Evolutionary conservation across 2,888 invertebrate species (phyloP).

Genomic region (Hedya salicella): DNA sequence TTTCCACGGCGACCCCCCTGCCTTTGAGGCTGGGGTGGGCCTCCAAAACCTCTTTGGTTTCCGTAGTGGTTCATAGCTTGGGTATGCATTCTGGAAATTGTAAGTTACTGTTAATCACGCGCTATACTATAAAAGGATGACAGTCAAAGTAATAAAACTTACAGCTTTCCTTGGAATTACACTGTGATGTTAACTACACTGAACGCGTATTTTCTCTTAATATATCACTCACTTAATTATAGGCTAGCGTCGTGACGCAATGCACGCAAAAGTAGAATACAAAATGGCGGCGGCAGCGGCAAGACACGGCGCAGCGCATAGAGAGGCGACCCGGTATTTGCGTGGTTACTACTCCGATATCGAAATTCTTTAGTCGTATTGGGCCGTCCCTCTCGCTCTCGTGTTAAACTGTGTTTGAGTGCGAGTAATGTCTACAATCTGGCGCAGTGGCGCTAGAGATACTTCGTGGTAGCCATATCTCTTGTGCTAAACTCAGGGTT

Average conservation of each 20-base stretch:
- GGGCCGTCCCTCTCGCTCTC: too few relatives aligned
- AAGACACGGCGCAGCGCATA: too few relatives aligned
- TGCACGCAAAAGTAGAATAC: slow-evolving; percentile 32
- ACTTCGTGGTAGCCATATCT: too few relatives aligned
- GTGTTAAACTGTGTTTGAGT: too few relatives aligned
- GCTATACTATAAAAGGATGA: background rate
- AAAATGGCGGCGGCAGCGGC: slow-evolving; percentile 31
- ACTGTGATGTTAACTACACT: background rate
- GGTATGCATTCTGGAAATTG: slow-evolving; percentile 65
- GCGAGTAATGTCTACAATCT: too few relatives aligned
- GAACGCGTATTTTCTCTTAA: slow-evolving; percentile 13
- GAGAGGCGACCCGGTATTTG: too few relatives aligned
- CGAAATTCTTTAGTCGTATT: too few relatives aligned
- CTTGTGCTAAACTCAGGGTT: too few relatives aligned
- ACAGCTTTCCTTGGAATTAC: slow-evolving; percentile 19
- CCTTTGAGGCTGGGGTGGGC: slow-evolving; percentile 79
- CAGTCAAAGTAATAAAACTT: slow-evolving; percentile 10
- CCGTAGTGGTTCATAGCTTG: slow-evolving; percentile 78
- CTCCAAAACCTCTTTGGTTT: slow-evolving; percentile 78
- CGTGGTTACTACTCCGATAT: too few relatives aligned
- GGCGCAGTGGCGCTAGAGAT: too few relatives aligned
- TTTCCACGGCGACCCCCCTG: slow-evolving; percentile 73
- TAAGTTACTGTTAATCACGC: background rate
- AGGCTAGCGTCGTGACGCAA: slow-evolving; percentile 38
- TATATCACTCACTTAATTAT: slow-evolving; percentile 5